Conservation (phyloP, 2,888 invertebrate species). For the Stenurella melanura region DNA sequence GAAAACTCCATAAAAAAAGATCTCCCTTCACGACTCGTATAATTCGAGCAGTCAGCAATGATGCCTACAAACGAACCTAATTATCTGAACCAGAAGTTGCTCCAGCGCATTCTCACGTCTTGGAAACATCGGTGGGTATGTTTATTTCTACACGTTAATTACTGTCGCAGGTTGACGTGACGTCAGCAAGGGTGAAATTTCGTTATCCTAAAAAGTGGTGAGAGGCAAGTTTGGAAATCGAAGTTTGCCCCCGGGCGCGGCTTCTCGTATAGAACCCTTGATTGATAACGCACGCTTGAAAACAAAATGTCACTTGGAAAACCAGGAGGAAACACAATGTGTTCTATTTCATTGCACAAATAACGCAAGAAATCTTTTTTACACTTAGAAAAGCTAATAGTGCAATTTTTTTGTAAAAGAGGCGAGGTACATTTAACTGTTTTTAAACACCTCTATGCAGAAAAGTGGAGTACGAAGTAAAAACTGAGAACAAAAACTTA, state of each 20-base stretch:
- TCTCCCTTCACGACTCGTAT: neutral
- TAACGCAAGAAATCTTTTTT: neutral
- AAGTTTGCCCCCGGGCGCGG: neutral
- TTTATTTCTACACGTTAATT: slow-evolving; percentile 27
- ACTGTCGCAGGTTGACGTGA: neutral
- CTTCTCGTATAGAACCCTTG: neutral
- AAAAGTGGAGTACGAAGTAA: too few relatives aligned
- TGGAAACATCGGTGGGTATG: neutral
- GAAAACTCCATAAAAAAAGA: slow-evolving; percentile 5
- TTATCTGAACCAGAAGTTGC: neutral
- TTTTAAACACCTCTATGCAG: too few relatives aligned
- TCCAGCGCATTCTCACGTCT: neutral
- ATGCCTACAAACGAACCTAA: slow-evolving; percentile 8
- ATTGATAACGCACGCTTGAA: neutral
- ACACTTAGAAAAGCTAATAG: too few relatives aligned
- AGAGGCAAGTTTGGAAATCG: slow-evolving; percentile 1
- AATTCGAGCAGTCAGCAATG: neutral
- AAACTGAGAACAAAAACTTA: too few relatives aligned
- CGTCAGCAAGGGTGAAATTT: slow-evolving; percentile 15
- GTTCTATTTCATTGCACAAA: neutral
- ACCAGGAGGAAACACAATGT: neutral
- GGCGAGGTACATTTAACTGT: too few relatives aligned
- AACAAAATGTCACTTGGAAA: neutral
- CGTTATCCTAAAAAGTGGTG: neutral
- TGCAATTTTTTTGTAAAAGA: too few relatives aligned